Evolutionary conservation across 2,113 vertebrate genomes (phyloP), one percentile per base, ranked within the genome.

Genomic region (Struthidea cinerea): DNA sequence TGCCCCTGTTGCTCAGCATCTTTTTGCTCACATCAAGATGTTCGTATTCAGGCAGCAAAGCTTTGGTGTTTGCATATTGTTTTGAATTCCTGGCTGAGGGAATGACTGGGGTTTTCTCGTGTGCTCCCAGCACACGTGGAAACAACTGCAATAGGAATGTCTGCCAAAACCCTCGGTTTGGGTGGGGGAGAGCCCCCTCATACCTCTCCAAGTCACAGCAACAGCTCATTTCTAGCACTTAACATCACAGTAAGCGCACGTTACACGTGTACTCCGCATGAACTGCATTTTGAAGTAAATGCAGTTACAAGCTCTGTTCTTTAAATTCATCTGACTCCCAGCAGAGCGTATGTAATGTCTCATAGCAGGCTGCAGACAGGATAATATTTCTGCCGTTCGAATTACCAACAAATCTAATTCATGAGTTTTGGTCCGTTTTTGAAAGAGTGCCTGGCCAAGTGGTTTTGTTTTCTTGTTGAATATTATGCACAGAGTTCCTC

Each of bases 381-480:
- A 74, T 94, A 93, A 94, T 92, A 83, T 90, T 93, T 92, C 71
- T 96, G 68, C 90, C 56, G 37, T 84, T 93, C 77, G 81, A 28
- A 74, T 96, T 94, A 97, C 85, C 90, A 85, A 57, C 76, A 81
- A 89, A 81, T 79, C 69, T 91, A 92, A 94, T 89, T 97, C 82
- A 92, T 63, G 89, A 39, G 68, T 85, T 96, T 93, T 84, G 69
- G 47, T 87, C 77, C 70, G 6, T 68, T 96, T 96, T 94, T 57
- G 86, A 94, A 93, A n/a, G 89, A 75, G 63, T 93, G 24, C 9
- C 78, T 84, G 87, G 78, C 69, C 52, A 95, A 94, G 63, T 80
- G 65, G 59, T 86, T 97, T 96, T 96, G 77, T 81, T 97, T 95
- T 90, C 94, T 95, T 85, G 24, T 94, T 97, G 96, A 94, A 85